Base-by-base conservation (phyloP, 2,888 invertebrate species). In the Hyalella azteca region DNA sequence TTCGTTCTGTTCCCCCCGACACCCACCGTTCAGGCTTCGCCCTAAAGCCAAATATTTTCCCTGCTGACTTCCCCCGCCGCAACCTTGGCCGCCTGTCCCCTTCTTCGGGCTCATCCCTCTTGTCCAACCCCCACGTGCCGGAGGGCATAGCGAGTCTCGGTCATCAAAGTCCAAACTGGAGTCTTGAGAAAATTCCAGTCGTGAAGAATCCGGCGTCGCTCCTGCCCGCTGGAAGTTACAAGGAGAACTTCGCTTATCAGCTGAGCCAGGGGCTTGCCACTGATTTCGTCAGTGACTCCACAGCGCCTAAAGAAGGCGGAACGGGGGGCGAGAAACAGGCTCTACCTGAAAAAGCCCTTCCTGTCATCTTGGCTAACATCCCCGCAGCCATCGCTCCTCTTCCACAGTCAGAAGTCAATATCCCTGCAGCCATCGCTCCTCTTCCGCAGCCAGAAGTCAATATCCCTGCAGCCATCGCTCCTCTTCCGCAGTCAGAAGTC, bases 101-200 rank as follows among this genome's bases (percentile, higher is more conserved):
- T n/a, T n/a, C n/a, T n/a, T n/a, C n/a, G n/a, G n/a, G n/a, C n/a
- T n/a, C n/a, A n/a, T n/a, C n/a, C n/a, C n/a, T n/a, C n/a, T n/a
- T n/a, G n/a, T 66, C 66, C 66, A 66, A 66, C 66, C 66, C 66
- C 19, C 66, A 66, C 66, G 66, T 66, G 13, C 66, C 66, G 7
- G 19, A 32, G 11, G 66, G 36, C 7, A 66, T 66, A 66, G 66
- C 22, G 19, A 66, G 66, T 66, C 66, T 66, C 7, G 36, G 66
- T 29, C 13, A 32, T 36, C 36, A 19, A 32, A 19, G 36, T 13
- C 15, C 2, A 5, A 15, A n/a, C 13, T 32, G 15, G 19, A 36
- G 29, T 19, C 3, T 36, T 19, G 66, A 66, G 3, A 32, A 36
- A 13, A 66, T 66, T n/a, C 66, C 66, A 7, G 66, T 66, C 7